A percentile compares a stretch with the other conserved stretches of the same genome.
Evolutionary conservation across 2,113 vertebrate genomes (phyloP).

Genomic region (Lamprologus callipterus): DNA sequence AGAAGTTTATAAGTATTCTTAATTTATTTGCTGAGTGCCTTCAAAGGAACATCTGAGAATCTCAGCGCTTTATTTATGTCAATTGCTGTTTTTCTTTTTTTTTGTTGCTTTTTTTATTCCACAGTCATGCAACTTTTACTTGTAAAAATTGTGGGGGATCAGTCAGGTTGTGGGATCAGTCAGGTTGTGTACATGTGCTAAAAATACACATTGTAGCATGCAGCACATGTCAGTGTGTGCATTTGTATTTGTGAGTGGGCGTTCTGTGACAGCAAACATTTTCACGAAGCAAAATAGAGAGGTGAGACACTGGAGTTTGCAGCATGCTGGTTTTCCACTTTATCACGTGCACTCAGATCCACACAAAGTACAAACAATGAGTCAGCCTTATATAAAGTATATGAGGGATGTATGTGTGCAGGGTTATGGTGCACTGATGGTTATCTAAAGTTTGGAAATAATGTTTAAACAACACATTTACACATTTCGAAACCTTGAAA

Average conservation of each 20-base stretch:
- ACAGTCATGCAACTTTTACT: neutral
- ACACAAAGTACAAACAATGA: neutral
- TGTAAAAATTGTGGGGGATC: neutral
- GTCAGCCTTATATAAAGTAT: neutral
- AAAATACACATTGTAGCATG: neutral
- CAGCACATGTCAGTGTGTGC: neutral
- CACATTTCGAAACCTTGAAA: neutral
- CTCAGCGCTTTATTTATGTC: neutral
- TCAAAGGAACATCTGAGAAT: neutral
- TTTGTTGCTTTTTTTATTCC: neutral
- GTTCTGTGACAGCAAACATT: neutral
- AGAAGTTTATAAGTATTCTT: neutral
- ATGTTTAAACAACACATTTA: neutral
- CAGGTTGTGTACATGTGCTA: neutral
- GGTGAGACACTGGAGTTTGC: neutral
- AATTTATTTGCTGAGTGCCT: neutral
- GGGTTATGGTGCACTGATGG: neutral
- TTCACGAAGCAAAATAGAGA: neutral
- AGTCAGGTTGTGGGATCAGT: neutral
- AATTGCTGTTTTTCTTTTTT: neutral
- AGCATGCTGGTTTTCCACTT: neutral
- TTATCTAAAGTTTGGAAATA: slow-evolving; percentile 6
- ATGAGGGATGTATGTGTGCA: neutral
- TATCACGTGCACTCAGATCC: neutral
- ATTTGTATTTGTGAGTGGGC: neutral